Evolutionary conservation across 2,113 vertebrate species (phyloP), one percentile per base, ranked within the genome.

Genomic region (Caranx melampygus): DNA sequence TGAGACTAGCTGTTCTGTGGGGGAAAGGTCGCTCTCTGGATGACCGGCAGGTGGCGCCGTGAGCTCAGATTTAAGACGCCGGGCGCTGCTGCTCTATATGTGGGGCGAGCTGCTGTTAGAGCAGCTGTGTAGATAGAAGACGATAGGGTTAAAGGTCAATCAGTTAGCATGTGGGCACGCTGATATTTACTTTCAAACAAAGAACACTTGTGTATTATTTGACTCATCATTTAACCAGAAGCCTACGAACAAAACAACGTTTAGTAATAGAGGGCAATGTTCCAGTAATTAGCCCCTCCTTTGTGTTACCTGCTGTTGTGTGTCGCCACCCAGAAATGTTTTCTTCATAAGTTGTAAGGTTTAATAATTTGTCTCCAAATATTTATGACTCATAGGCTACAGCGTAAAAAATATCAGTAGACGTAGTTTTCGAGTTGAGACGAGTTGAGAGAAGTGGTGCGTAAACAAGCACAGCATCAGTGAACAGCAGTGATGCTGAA

Each of bases 21-120:
- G 15, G 37, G 45, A 82, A 81, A 70, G 34, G 64, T 84, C 62
- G 0, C 3, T 35, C 12, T 15, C 11, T n/a, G 4, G 11, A 2
- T 4, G 15, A 20, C 84, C 92, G 59, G 79, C 75, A 94, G 91
- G 35, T 71, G 92, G 88, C 75, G 78, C 0, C 13, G 47, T 54
- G 7, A 2, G 35, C 6, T 55, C 26, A 72, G 3, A 55, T n/a
- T 75, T 74, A 16, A 61, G 42, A 62, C 20, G 18, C 52, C 13
- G 45, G 47, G 16, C 2, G 13, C 34, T 20, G 5, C 6, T 3
- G 12, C 15, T 71, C 12, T 5, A 26, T 26, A 26, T 26, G 26
- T 26, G 26, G 26, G 6, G 0, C 0, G n/a, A 55, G 61, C 21
- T 10, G 51, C 52, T 6, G 44, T 8, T 8, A 1, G 8, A 42